Conservation (phyloP, 2,797 vertebrate genomes). For the Euphonia xanthogaster region DNA sequence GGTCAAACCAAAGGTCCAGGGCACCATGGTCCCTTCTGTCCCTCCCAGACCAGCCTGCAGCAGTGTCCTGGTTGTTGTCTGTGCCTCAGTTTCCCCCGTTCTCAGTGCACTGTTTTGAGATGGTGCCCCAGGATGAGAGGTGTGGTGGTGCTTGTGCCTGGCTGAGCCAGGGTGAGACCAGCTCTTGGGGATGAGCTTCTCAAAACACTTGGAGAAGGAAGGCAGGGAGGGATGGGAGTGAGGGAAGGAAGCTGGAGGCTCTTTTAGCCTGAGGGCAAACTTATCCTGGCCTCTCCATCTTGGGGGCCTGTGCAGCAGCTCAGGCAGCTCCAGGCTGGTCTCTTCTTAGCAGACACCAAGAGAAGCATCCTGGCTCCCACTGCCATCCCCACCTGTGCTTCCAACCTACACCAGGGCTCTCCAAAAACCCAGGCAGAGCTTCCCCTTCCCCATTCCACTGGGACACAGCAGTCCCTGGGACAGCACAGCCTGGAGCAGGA, state of each 20-base stretch:
- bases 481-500: not conserved
- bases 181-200: not conserved
- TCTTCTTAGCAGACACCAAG: not conserved
- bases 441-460: fast-evolving
- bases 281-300: not conserved
- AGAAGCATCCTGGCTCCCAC: not conserved
- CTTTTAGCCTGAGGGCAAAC: not conserved
- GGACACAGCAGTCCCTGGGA: not conserved
- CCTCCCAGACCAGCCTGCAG: not conserved
- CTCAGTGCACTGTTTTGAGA: fast-evolving
- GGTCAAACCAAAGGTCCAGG: not conserved
- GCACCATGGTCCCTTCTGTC: fast-evolving
- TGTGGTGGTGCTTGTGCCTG: not conserved
- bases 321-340: not conserved
- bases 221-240: not conserved
- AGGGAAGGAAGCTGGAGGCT: not conserved
- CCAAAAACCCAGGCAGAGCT: not conserved
- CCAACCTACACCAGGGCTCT: not conserved
- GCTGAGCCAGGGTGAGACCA: not conserved
- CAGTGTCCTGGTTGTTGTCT: fast-evolving
- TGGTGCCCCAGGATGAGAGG: not conserved
- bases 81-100: not conserved
- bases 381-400: not conserved
- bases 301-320: not conserved
- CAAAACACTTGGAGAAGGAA: not conserved